Evolutionary conservation across 2,888 invertebrate species (phyloP).

Genomic region (Lasioglossum zephyrum): DNA sequence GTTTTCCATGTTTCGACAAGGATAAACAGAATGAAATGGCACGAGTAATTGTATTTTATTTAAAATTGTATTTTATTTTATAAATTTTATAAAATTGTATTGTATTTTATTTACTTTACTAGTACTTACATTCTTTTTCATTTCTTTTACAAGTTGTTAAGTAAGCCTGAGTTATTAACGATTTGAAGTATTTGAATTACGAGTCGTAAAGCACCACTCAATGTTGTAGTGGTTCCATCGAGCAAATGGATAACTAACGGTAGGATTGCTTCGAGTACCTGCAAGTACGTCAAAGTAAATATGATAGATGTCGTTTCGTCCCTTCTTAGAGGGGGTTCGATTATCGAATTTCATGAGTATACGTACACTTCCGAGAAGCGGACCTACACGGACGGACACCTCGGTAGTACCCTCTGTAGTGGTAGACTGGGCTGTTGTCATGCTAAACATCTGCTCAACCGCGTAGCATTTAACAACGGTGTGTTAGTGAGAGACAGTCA

Average conservation of each 20-base stretch:
- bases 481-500: background rate
- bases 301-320: background rate
- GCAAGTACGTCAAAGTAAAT: background rate
- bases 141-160: background rate
- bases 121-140: background rate
- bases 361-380: background rate
- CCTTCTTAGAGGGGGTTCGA: background rate
- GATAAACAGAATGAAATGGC: background rate
- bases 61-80: too few relatives aligned
- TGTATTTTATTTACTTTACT: too few relatives aligned
- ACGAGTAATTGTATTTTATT: background rate
- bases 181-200: background rate
- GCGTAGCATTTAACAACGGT: background rate
- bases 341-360: background rate
- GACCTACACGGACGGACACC: background rate
- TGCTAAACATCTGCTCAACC: background rate
- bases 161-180: fast-evolving
- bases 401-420: background rate
- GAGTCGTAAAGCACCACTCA: fast-evolving
- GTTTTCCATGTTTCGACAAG: background rate
- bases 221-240: background rate
- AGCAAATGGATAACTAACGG: background rate
- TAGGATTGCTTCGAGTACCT: background rate
- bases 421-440: background rate
- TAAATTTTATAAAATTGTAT: too few relatives aligned